Evolutionary conservation across 2,888 invertebrate species (phyloP), one percentile per base, ranked within the genome.

Genomic region (Pyrgus malvae): DNA sequence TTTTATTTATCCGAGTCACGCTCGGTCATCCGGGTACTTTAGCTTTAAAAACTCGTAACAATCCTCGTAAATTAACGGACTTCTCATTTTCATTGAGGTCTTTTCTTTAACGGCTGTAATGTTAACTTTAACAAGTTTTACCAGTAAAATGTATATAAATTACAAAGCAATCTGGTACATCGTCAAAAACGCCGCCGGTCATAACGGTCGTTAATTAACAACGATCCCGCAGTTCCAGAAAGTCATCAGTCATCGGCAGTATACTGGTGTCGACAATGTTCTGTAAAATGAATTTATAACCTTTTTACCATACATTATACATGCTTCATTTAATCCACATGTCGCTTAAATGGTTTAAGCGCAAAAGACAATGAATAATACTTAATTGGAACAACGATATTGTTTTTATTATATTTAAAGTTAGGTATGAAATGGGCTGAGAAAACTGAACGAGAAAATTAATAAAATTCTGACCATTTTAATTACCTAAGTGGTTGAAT

Each of bases 181-280:
- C 53, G 31, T 53, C 53, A 53, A 53, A 53, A 45, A 53, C 8
- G 53, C 53, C 53, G 53, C 38, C 11, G 29, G 29, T 38, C 29
- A 38, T 45, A 53, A 44, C 51, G 37, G 51, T 37, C 51, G 27
- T 44, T 51, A 51, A 51, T 51, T 51, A 51, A 42, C 25, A 37
- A 44, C 27, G 35, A 48, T 27, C 37, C 3, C 17, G 35, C 50
- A 35, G n/a, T 50, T 51, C 51, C 51, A 51, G 51, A 27, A 51
- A 51, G 16, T 50, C 50, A 51, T 51, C 51, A 44, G 35, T 51
- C 51, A 44, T 50, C 42, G 23, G 25, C 33, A 21, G 37, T 50
- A 35, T 42, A 37, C 21, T 35, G 27, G 51, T 53, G 51, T 44
- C 51, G 44, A 51, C 44, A 44, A 21, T 50, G 42, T 51, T 27